A percentile compares a stretch with the other conserved stretches of the same genome.
These are phyloP conservation scores for Zoanthus gigantus DNA, from an alignment of 92 coral and sea anemone genomes.

Conservation along the genomic window DNA sequence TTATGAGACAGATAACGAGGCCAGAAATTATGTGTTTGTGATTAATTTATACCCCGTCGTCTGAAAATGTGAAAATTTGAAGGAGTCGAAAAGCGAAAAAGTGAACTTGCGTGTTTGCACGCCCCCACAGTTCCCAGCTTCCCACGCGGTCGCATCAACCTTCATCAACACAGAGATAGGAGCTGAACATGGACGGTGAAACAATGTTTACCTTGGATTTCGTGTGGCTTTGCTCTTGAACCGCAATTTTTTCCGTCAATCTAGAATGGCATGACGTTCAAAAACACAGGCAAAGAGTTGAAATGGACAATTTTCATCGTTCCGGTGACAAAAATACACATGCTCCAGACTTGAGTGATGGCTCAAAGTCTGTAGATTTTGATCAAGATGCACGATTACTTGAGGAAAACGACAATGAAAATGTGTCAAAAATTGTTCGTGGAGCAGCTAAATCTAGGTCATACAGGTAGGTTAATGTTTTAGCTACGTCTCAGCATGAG, in stretches of 20 bases:
- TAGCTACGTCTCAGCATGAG: constrained; percentile 43
- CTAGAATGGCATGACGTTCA: constrained; percentile 46
- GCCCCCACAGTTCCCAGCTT: constrained; percentile 55
- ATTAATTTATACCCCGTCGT: background rate
- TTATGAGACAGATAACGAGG: background rate
- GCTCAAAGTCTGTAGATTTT: background rate
- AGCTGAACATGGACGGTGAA: constrained; percentile 9
- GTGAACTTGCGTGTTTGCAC: constrained; percentile 26
- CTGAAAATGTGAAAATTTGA: background rate
- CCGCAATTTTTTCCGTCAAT: constrained; percentile 13
- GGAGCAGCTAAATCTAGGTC: constrained; percentile 40
- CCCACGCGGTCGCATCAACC: constrained; percentile 44
- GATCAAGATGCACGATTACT: constrained; percentile 3
- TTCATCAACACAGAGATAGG: constrained; percentile 23
- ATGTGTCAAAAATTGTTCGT: constrained; percentile 43
- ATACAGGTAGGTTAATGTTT: constrained; percentile 44
- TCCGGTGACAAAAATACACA: constrained; percentile 20
- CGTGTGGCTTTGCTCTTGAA: constrained; percentile 13
- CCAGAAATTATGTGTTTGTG: background rate
- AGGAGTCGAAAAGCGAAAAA: background rate
- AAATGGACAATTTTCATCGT: constrained; percentile 21
- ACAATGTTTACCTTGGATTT: constrained; percentile 43
- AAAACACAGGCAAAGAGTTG: background rate
- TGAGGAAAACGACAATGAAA: constrained; percentile 18
- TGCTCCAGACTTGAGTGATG: background rate